phyloP scores from a whole-genome alignment of 2,113 vertebrate species.

The Notothenia coriiceps region DNA sequence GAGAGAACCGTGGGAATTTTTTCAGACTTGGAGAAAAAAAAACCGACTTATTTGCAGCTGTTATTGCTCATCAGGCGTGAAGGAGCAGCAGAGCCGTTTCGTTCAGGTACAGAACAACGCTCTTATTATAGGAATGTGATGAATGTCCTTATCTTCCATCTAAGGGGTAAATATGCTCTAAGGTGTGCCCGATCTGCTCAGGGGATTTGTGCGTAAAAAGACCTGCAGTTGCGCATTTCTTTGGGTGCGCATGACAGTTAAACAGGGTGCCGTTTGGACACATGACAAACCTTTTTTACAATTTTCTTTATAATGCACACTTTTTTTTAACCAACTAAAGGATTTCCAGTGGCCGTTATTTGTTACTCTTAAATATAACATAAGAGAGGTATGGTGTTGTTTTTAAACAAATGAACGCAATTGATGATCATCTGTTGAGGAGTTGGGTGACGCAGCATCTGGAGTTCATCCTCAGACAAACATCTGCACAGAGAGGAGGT shows the following conservation, averaged over 20 bases:
- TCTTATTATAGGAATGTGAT: conserved; percentile 28
- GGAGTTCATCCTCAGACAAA: background rate
- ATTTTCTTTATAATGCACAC: background rate
- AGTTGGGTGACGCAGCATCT: conserved; percentile 39
- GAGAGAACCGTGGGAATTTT: conserved; percentile 60
- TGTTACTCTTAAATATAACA: fast-evolving
- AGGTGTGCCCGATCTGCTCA: conserved; percentile 75
- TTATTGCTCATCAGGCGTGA: conserved; percentile 51
- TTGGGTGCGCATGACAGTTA: conserved; percentile 40
- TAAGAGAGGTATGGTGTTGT: background rate
- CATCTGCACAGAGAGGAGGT: conserved; percentile 9
- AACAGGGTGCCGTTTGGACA: conserved; percentile 1
- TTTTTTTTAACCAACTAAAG: background rate
- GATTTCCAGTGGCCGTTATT: background rate
- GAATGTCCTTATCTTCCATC: conserved; percentile 40
- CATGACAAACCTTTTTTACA: background rate
- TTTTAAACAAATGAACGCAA: background rate
- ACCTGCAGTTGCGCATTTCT: conserved; percentile 33
- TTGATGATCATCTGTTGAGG: background rate
- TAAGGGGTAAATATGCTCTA: background rate
- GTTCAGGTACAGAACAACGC: conserved; percentile 66
- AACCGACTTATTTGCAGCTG: conserved; percentile 62
- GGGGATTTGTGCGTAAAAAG: conserved; percentile 66
- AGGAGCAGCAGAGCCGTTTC: conserved; percentile 41
- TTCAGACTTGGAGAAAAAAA: conserved; percentile 49